Percentiles rank a stretch among this genome's conserved stretches.
Evolutionary conservation across 2,888 invertebrate species (phyloP).

Genomic region (Yponomeuta malinellus): DNA sequence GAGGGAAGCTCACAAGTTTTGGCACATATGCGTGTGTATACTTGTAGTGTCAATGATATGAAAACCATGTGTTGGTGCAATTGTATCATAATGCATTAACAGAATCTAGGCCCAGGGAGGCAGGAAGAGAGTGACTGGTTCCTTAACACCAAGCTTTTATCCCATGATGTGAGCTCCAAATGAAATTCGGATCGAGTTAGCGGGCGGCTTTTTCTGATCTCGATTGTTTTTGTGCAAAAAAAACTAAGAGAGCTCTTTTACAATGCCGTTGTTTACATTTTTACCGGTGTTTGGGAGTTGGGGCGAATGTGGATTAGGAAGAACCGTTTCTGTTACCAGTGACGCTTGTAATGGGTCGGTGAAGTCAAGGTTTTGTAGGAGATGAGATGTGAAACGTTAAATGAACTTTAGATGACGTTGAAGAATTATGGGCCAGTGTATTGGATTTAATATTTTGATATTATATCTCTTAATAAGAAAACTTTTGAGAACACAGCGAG

Average conservation of each 20-base stretch:
- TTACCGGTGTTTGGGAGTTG: constrained; percentile 8
- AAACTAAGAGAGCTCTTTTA: neutral
- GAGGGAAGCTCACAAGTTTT: too few species aligned
- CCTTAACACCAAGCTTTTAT: neutral
- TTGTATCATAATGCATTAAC: too few species aligned
- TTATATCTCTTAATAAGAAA: too few species aligned
- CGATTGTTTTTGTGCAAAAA: neutral
- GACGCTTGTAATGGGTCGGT: neutral
- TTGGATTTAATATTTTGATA: too few species aligned
- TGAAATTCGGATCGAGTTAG: constrained; percentile 26
- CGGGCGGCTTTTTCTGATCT: constrained; percentile 11
- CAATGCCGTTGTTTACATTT: constrained; percentile 10
- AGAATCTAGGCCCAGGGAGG: too few species aligned
- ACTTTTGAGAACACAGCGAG: too few species aligned
- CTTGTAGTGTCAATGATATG: too few species aligned
- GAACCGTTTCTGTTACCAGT: neutral
- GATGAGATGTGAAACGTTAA: neutral
- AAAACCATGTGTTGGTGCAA: too few species aligned
- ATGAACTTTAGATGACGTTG: neutral
- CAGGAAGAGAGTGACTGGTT: neutral
- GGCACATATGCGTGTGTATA: too few species aligned
- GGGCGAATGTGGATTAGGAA: neutral
- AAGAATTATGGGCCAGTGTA: neutral
- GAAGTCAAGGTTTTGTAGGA: neutral
- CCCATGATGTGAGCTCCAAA: constrained; percentile 18